Conservation (phyloP, 2,888 invertebrate genomes). For the Amphipoea lucens region DNA sequence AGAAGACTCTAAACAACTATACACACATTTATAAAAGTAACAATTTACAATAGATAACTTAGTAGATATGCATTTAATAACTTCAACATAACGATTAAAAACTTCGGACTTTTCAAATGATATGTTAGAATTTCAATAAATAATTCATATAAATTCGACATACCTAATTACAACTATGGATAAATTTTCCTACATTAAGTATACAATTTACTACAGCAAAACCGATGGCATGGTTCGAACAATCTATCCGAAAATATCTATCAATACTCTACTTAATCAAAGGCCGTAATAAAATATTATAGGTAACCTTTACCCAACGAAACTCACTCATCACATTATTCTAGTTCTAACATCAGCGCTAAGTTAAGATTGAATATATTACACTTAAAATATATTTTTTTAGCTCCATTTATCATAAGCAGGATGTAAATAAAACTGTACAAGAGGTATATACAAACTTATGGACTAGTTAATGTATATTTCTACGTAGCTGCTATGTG, state of each 20-base stretch:
- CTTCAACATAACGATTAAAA: conserved; percentile 38
- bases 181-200: conserved; percentile 54
- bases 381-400: conserved; percentile 73
- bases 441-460: conserved; percentile 83
- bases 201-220: conserved; percentile 61
- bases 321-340: conserved; percentile 54
- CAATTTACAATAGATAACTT: conserved; percentile 37
- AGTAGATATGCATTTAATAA: conserved; percentile 52
- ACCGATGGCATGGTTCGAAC: conserved; percentile 74
- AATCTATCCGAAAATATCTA: conserved; percentile 88
- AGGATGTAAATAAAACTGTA: conserved; percentile 82
- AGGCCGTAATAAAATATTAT: conserved; percentile 77
- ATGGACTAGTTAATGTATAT: conserved; percentile 67
- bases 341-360: conserved; percentile 62
- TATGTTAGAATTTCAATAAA: conserved; percentile 52
- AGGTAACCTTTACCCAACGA: conserved; percentile 61
- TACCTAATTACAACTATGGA: conserved; percentile 46
- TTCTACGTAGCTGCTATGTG: conserved; percentile 76
- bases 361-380: conserved; percentile 58
- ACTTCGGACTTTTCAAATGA: conserved; percentile 44
- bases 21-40: conserved; percentile 50
- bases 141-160: conserved; percentile 56
- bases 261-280: conserved; percentile 75
- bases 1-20: conserved; percentile 56
- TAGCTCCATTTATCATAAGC: conserved; percentile 80